Evolutionary conservation across 1,140 invertebrate genomes (phyloP).

Genomic region (Lamellibrachia luymesi): DNA sequence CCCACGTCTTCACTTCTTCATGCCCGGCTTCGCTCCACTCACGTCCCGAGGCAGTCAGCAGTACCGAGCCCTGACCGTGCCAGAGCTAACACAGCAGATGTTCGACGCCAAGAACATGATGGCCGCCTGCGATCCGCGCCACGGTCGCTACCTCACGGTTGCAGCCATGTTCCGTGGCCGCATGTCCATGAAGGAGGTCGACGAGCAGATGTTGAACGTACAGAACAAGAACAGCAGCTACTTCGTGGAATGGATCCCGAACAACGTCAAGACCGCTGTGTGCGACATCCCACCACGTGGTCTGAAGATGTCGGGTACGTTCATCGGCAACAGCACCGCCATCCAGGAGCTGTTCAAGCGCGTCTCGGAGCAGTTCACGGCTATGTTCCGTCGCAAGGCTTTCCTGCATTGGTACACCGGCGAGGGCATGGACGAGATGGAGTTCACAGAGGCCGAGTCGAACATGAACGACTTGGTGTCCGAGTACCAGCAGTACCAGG

Average conservation of each 20-base stretch:
- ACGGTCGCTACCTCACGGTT: background rate
- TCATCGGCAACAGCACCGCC: constrained; percentile 2
- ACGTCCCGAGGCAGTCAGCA: background rate
- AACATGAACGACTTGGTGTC: constrained; percentile 4
- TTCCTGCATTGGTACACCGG: background rate
- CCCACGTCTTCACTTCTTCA: constrained; percentile 3
- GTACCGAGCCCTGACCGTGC: constrained; percentile 2
- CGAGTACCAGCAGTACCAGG: background rate
- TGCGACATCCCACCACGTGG: background rate
- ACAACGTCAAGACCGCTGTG: background rate
- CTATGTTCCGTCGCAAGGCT: background rate
- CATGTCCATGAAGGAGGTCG: background rate
- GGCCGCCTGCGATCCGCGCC: background rate
- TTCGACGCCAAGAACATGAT: background rate
- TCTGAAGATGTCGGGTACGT: background rate
- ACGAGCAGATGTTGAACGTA: background rate
- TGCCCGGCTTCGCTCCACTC: constrained; percentile 2
- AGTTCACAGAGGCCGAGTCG: background rate
- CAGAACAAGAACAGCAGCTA: constrained; percentile 4
- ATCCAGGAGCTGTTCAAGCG: constrained; percentile 3
- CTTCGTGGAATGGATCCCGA: background rate
- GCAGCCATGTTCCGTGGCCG: background rate
- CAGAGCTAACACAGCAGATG: background rate
- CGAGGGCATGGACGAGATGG: constrained; percentile 2
- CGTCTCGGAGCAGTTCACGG: background rate